These are phyloP conservation scores for Halcyon senegalensis DNA, from an alignment of 2,113 vertebrate species.

Conservation along the genomic window DNA sequence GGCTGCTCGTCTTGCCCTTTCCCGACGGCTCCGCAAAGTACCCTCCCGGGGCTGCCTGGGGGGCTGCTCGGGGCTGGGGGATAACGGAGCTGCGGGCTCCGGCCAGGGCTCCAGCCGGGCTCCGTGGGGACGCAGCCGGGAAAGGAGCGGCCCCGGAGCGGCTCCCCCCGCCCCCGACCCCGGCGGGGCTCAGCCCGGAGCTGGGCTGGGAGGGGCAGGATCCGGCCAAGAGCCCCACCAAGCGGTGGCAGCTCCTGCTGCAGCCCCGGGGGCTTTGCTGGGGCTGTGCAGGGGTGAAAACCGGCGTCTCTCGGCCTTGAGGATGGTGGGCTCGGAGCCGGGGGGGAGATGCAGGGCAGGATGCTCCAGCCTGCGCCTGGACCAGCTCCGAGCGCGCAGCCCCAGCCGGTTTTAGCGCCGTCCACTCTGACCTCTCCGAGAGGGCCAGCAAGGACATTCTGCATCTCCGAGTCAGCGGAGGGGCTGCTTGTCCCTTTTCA, in stretches of 20 bases:
- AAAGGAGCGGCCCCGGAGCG: neutral
- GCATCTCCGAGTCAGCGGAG: too few species aligned
- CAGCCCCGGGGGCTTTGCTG: neutral
- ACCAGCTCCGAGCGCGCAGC: neutral
- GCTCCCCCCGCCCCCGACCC: neutral
- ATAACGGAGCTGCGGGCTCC: neutral
- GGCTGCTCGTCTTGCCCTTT: neutral
- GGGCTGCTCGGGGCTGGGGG: neutral
- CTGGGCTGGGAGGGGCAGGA: neutral
- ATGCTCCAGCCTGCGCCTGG: neutral
- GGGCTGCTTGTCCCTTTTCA: neutral
- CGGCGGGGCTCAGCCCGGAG: neutral
- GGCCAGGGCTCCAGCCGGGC: neutral
- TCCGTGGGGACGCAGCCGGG: neutral
- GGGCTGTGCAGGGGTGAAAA: neutral
- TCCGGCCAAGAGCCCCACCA: neutral
- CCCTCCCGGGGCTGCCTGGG: neutral
- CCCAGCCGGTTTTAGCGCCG: fast-evolving
- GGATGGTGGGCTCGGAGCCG: neutral
- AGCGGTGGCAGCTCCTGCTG: neutral
- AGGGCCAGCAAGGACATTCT: neutral
- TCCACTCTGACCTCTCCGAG: neutral
- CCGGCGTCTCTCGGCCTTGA: fast-evolving
- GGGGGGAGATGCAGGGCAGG: neutral
- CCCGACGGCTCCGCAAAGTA: too few species aligned